Evolutionary conservation across 2,113 vertebrate species (phyloP), one percentile per base, ranked within the genome.

Genomic region (Gobio gobio): DNA sequence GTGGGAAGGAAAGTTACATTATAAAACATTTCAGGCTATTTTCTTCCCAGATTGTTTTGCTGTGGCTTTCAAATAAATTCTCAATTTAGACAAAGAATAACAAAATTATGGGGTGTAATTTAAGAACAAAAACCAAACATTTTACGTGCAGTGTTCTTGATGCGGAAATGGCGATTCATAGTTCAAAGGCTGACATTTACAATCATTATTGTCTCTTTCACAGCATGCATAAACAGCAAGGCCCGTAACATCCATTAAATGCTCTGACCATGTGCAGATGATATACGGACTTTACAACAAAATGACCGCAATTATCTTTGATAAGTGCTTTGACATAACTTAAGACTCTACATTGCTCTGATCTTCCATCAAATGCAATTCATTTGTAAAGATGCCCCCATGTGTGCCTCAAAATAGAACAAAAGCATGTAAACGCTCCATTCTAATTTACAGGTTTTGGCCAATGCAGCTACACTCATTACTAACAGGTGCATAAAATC

Each of bases 81-180:
- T 90, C 92, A 89, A 91, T 93, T 92, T 91, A 90, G 90, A 80
- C 90, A 87, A 90, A 91, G 78, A 87, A 89, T 86, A 88, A 90
- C 85, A 90, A 90, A 95, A 93, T 95, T 93, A 95, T 91, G 92
- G 92, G 93, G 92, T 93, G 91, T 95, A 88, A 90, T 94, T 90
- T 90, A 90, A 86, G 85, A 93, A 93, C 89, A 91, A 84, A 92
- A 92, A 91, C 84, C 91, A 94, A 94, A 85, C 86, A 88, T 70
- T 74, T 93, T 66, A 72, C 1, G 86, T 89, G 86, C 24, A 68
- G 86, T 74, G 77, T 83, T 86, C 90, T 79, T 68, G 76, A 85
- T 85, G 83, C 83, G 56, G 83, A 89, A 90, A 85, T 64, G 85
- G 70, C 47, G 81, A 61, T 75, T 72, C 33, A 83, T 45, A 61